phyloP scores from a whole-genome alignment of 1,140 invertebrate species.

The Diachasma alloeum region DNA sequence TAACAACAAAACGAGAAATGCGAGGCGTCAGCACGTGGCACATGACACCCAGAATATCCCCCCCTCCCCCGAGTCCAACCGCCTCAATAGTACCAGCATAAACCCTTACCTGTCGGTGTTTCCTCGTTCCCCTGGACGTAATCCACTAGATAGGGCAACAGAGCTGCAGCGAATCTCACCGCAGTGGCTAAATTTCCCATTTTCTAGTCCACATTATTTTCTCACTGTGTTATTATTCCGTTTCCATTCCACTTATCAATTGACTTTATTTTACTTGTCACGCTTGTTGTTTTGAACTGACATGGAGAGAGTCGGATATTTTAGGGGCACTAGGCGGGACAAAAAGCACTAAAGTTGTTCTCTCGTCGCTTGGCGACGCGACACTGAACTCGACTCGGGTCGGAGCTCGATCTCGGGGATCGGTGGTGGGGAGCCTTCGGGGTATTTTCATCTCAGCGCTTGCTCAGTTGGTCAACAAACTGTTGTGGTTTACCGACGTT shows the following conservation, averaged over 20 bases:
- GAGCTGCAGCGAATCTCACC: constrained; percentile 51
- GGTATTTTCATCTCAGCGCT: not conserved
- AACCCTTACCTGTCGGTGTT: constrained; percentile 46
- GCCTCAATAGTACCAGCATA: too few relatives aligned
- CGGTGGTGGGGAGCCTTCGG: not conserved
- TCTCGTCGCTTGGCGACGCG: constrained; percentile 6
- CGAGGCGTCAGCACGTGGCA: not conserved
- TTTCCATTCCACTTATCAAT: not conserved
- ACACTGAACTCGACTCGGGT: not conserved
- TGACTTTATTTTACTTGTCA: not conserved
- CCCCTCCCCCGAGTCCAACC: too few relatives aligned
- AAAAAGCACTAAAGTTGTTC: not conserved
- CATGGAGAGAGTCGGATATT: not conserved
- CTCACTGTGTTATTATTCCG: not conserved
- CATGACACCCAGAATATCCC: not conserved
- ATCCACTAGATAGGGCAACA: constrained; percentile 57
- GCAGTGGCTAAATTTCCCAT: constrained; percentile 59
- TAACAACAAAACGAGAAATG: not conserved
- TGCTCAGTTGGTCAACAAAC: not conserved
- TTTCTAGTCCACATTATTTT: constrained; percentile 55
- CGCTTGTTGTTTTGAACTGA: not conserved
- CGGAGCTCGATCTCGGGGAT: too few relatives aligned
- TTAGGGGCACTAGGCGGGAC: not conserved
- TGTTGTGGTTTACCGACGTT: not conserved
- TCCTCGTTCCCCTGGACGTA: constrained; percentile 49